Conservation (phyloP, 2,113 vertebrate genomes). For the Otocyon megalotis region DNA sequence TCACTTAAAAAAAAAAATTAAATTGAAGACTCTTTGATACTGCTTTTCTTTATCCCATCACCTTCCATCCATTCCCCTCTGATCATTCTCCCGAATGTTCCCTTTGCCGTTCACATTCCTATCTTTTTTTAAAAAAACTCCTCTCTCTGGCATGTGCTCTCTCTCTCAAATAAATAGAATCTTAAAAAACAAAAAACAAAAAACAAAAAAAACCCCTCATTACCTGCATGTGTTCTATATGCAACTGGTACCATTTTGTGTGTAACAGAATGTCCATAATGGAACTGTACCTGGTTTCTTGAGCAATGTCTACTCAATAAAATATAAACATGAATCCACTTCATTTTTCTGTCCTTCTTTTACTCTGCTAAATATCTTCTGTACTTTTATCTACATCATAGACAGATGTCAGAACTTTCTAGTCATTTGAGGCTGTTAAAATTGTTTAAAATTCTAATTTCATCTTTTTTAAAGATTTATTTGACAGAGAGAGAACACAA, state of each 20-base stretch:
- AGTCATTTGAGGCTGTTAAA: background rate
- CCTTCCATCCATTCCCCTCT: background rate
- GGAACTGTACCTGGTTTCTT: background rate
- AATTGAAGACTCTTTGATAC: background rate
- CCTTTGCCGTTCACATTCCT: background rate
- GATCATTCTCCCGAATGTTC: background rate
- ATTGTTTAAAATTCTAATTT: background rate
- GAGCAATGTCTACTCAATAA: background rate
- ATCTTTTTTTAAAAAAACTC: background rate
- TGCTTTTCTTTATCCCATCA: background rate
- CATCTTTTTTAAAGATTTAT: too few relatives aligned
- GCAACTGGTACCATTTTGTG: background rate
- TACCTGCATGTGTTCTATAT: background rate
- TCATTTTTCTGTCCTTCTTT: background rate
- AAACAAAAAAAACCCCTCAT: background rate
- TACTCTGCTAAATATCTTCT: background rate
- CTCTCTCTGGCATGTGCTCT: too few relatives aligned
- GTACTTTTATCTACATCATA: background rate
- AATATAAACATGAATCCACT: background rate
- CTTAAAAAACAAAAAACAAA: too few relatives aligned
- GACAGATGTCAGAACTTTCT: slow-evolving; percentile 1
- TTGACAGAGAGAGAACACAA: too few relatives aligned
- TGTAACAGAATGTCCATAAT: background rate
- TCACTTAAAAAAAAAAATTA: slow-evolving; percentile 34
- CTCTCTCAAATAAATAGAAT: too few relatives aligned